These are phyloP conservation scores for Euplexia lucipara DNA, from an alignment of 2,888 invertebrate species.

Conservation along the genomic window DNA sequence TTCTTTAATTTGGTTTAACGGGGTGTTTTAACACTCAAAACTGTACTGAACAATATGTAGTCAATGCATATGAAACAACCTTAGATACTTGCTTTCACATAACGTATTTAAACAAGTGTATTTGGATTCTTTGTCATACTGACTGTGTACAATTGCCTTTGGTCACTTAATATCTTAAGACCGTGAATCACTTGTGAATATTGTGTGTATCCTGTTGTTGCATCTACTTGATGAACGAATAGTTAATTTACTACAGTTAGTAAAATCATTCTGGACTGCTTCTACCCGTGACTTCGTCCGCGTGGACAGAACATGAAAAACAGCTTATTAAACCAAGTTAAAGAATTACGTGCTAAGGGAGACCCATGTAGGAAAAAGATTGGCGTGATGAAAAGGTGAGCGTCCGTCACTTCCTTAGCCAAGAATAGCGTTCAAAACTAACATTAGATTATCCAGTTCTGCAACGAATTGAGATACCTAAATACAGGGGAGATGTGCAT, in stretches of 20 bases:
- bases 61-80: constrained; percentile 46
- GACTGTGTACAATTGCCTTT: constrained; percentile 66
- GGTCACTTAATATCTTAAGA: constrained; percentile 66
- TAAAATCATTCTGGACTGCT: constrained; percentile 21
- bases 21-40: not conserved
- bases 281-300: too few species aligned
- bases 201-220: constrained; percentile 65
- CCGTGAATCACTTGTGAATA: constrained; percentile 69
- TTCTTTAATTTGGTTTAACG: too few species aligned
- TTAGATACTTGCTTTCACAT: constrained; percentile 47
- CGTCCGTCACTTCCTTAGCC: too few species aligned
- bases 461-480: not conserved
- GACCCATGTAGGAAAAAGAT: too few species aligned
- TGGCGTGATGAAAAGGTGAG: too few species aligned
- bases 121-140: constrained; percentile 66
- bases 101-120: constrained; percentile 77
- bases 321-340: too few species aligned
- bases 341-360: too few species aligned
- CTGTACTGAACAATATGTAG: constrained; percentile 18
- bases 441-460: not conserved
- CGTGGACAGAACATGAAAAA: too few species aligned
- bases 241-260: constrained; percentile 18
- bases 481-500: not conserved
- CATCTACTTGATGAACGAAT: constrained; percentile 40
- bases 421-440: not conserved